Evolutionary conservation across 2,797 vertebrate genomes (phyloP).

Genomic region (Alfaro cultratus): DNA sequence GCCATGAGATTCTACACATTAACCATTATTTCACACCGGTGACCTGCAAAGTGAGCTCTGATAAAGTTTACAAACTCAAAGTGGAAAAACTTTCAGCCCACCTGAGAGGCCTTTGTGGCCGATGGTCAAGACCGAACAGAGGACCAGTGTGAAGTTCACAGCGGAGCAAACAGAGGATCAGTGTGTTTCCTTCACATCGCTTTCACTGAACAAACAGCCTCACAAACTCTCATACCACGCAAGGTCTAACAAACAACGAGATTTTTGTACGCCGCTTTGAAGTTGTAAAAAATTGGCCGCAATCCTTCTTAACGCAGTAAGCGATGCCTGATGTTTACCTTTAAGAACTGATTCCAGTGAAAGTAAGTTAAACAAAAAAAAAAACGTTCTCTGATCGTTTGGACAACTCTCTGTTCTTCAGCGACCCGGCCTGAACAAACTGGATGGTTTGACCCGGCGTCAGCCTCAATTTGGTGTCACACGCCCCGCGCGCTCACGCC

Average conservation of each 20-base stretch:
- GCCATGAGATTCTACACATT: neutral
- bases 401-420: slow-evolving; percentile 22
- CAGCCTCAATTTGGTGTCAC: slow-evolving; percentile 65
- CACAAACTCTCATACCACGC: slow-evolving; percentile 30
- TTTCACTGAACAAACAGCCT: slow-evolving; percentile 38
- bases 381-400: neutral
- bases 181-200: slow-evolving; percentile 48
- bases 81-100: slow-evolving; percentile 29
- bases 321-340: slow-evolving; percentile 35
- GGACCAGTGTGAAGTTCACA: slow-evolving; percentile 49
- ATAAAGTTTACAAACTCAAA: slow-evolving; percentile 35
- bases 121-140: slow-evolving; percentile 50
- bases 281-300: slow-evolving; percentile 30
- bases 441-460: slow-evolving; percentile 75
- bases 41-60: slow-evolving; percentile 20
- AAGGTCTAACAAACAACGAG: slow-evolving; percentile 32
- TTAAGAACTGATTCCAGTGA: slow-evolving; percentile 27
- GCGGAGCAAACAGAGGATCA: slow-evolving; percentile 53
- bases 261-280: slow-evolving; percentile 53
- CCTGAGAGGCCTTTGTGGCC: slow-evolving; percentile 44
- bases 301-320: slow-evolving; percentile 43
- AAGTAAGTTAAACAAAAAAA: neutral
- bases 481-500: slow-evolving; percentile 12
- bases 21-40: slow-evolving; percentile 17
- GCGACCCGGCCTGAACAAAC: slow-evolving; percentile 45